phyloP scores from a whole-genome alignment of 2,888 invertebrate species.

The Orthonevra nobilis region DNA sequence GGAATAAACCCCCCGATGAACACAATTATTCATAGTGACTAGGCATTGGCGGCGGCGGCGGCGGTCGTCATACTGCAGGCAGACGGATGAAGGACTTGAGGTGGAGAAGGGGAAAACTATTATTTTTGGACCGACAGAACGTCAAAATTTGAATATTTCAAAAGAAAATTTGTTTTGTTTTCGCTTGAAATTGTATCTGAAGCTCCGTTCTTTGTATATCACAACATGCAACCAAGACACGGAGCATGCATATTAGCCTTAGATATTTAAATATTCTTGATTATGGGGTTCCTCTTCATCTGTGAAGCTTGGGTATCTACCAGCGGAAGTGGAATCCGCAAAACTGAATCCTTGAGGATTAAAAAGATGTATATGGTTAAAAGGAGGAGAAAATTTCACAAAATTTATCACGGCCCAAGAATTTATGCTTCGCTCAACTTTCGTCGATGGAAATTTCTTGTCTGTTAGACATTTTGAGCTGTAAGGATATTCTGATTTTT shows the following conservation, averaged over 20 bases:
- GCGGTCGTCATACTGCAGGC: slow-evolving; percentile 15
- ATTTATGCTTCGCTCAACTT: slow-evolving; percentile 8
- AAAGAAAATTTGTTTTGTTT: slow-evolving; percentile 21
- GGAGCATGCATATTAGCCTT: slow-evolving; percentile 28
- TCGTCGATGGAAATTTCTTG: not conserved
- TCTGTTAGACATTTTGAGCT: not conserved
- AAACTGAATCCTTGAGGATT: slow-evolving; percentile 12
- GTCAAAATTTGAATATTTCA: slow-evolving; percentile 54
- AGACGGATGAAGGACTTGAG: slow-evolving; percentile 6
- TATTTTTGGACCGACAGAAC: slow-evolving; percentile 29
- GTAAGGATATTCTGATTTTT: no score
- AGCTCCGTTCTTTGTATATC: not conserved
- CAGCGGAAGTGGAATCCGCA: not conserved
- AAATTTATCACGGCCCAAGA: not conserved
- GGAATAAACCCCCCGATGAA: slow-evolving; percentile 37
- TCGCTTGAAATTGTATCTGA: slow-evolving; percentile 5
- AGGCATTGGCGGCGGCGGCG: slow-evolving; percentile 1
- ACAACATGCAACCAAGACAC: slow-evolving; percentile 1
- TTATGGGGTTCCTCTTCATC: slow-evolving; percentile 16
- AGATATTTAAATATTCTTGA: slow-evolving; percentile 36
- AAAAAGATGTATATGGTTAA: not conserved
- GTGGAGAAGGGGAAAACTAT: slow-evolving; percentile 27
- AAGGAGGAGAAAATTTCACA: not conserved
- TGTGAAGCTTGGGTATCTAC: no score
- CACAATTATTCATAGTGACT: slow-evolving; percentile 61